Percentiles rank a stretch among this genome's conserved stretches.
Conservation (phyloP, 2,888 invertebrate genomes). For the Sinelater perroti region DNA sequence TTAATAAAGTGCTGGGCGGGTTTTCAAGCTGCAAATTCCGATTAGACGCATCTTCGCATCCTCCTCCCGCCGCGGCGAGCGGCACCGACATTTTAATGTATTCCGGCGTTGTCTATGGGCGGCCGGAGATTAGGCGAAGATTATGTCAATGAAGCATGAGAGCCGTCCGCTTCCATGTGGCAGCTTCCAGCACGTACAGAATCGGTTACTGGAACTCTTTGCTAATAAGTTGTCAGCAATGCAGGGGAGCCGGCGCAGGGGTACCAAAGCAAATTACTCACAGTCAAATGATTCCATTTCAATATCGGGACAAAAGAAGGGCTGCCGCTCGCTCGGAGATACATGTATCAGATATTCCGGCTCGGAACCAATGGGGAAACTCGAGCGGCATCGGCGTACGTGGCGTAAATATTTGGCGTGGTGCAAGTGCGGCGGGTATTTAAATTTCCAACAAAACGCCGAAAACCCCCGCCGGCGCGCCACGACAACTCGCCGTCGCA, state of each 20-base stretch:
- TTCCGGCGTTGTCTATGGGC: no score
- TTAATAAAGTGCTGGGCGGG: no score
- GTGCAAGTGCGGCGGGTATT: conserved; percentile 19
- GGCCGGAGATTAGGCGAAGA: no score
- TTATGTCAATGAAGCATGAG: no score
- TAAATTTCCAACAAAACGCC: conserved; percentile 14
- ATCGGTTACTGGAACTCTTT: conserved; percentile 44
- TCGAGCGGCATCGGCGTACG: conserved; percentile 29
- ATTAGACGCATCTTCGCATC: no score
- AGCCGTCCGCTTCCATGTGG: no score
- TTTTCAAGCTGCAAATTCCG: no score
- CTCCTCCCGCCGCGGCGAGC: no score
- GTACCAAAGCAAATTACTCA: conserved; percentile 73
- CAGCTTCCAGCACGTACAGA: conserved; percentile 26
- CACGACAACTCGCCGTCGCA: no score
- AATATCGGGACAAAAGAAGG: conserved; percentile 72
- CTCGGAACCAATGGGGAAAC: conserved; percentile 38
- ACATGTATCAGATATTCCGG: conserved; percentile 56
- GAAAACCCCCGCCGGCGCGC: no score
- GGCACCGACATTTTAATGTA: no score
- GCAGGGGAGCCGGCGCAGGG: conserved; percentile 46
- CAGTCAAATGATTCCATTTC: conserved; percentile 77
- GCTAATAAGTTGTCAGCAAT: conserved; percentile 56
- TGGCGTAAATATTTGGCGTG: conserved; percentile 33
- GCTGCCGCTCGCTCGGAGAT: conserved; percentile 56